Evolutionary conservation across 2,113 vertebrate genomes (phyloP).

Genomic region (Machaerirhynchus nigripectus): DNA sequence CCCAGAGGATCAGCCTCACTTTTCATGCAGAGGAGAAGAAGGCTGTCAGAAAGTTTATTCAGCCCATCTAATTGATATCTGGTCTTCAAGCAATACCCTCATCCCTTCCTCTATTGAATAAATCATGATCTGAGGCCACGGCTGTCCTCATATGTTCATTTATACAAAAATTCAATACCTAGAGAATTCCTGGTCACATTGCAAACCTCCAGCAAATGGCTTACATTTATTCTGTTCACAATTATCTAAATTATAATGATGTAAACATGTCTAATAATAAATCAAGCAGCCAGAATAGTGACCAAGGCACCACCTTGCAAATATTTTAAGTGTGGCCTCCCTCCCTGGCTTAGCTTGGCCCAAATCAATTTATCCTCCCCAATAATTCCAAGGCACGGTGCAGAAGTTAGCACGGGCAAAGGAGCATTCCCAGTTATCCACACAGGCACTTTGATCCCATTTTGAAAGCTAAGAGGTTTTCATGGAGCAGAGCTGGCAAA

Average conservation of each 20-base stretch:
- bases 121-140: not conserved
- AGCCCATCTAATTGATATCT: not conserved
- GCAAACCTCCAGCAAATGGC: not conserved
- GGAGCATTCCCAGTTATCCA: not conserved
- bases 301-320: not conserved
- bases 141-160: not conserved
- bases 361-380: not conserved
- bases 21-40: not conserved
- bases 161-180: not conserved
- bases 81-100: not conserved
- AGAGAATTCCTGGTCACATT: not conserved
- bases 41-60: not conserved
- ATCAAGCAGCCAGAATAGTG: not conserved
- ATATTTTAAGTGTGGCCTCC: not conserved
- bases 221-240: not conserved
- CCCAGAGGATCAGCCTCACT: not conserved
- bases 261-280: not conserved
- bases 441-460: not conserved
- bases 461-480: not conserved
- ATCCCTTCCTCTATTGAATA: not conserved
- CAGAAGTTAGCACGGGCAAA: not conserved
- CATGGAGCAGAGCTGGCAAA: not conserved
- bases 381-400: not conserved
- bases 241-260: not conserved
- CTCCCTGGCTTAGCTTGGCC: not conserved